A percentile compares a stretch with the other conserved stretches of the same genome.
Conservation (phyloP, 2,797 vertebrate genomes). For the Myotis daubentonii region DNA sequence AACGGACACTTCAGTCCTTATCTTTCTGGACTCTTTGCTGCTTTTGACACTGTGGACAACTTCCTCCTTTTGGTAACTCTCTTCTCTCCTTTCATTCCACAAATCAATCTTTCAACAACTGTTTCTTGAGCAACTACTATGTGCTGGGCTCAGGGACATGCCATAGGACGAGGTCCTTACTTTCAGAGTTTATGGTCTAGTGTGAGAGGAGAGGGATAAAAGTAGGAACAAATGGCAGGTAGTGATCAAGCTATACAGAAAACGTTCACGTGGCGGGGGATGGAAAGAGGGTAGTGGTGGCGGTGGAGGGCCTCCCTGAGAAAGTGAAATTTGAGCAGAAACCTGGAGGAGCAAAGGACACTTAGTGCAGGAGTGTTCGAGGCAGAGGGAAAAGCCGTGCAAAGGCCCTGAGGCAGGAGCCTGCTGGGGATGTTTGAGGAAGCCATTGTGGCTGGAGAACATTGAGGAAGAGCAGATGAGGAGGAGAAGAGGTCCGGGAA, state of each 20-base stretch:
- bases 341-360: neutral
- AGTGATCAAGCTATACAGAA: neutral
- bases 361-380: neutral
- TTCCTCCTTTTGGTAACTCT: slow-evolving; percentile 15
- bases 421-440: neutral
- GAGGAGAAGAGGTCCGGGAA: neutral
- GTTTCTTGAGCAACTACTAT: neutral
- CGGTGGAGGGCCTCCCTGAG: neutral
- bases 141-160: neutral
- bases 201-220: neutral
- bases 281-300: neutral
- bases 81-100: slow-evolving; percentile 13
- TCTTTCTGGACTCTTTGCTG: slow-evolving; percentile 27
- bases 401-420: neutral
- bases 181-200: neutral
- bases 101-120: neutral
- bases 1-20: slow-evolving; percentile 6
- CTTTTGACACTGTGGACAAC: slow-evolving; percentile 9
- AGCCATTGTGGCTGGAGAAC: neutral
- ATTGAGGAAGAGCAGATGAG: neutral
- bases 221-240: neutral
- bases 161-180: neutral
- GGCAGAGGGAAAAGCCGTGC: neutral
- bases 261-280: neutral
- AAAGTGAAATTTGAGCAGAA: neutral